These are phyloP conservation scores for Natrix natrix DNA, from an alignment of 2,797 vertebrate species.

Conservation along the genomic window DNA sequence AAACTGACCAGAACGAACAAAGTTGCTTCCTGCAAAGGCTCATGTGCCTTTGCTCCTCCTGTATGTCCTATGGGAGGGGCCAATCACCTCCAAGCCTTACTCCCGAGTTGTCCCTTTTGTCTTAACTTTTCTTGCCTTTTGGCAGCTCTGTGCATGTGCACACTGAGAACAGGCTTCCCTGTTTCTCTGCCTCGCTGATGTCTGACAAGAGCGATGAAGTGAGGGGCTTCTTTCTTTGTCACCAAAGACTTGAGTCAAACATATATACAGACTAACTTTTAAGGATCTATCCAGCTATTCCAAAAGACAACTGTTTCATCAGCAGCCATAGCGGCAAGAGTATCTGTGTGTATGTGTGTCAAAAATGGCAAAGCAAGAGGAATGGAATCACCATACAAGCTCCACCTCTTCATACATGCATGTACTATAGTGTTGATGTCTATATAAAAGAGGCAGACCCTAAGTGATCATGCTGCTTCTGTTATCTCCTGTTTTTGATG, in stretches of 20 bases:
- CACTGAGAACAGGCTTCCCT: too few species aligned
- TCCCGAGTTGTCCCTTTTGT: too few species aligned
- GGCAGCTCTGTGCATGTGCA: too few species aligned
- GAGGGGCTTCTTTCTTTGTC: neutral
- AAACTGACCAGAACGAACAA: too few species aligned
- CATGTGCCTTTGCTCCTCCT: too few species aligned
- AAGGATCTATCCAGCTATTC: neutral
- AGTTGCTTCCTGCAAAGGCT: too few species aligned
- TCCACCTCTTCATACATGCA: neutral
- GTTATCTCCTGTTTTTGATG: neutral
- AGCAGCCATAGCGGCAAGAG: neutral
- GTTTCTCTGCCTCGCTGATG: too few species aligned
- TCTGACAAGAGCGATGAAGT: neutral
- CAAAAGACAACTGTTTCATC: neutral
- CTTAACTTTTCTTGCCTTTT: too few species aligned
- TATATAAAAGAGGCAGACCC: neutral
- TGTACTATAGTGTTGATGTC: neutral
- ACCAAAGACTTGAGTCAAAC: neutral
- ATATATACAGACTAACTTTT: neutral
- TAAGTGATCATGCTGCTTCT: neutral
- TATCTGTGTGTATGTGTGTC: neutral
- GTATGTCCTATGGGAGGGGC: too few species aligned
- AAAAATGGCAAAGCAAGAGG: neutral
- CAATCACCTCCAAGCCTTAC: too few species aligned
- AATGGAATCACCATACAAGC: neutral